These are phyloP conservation scores for Hiodon alosoides DNA, from an alignment of 2,113 vertebrate species.

Conservation along the genomic window DNA sequence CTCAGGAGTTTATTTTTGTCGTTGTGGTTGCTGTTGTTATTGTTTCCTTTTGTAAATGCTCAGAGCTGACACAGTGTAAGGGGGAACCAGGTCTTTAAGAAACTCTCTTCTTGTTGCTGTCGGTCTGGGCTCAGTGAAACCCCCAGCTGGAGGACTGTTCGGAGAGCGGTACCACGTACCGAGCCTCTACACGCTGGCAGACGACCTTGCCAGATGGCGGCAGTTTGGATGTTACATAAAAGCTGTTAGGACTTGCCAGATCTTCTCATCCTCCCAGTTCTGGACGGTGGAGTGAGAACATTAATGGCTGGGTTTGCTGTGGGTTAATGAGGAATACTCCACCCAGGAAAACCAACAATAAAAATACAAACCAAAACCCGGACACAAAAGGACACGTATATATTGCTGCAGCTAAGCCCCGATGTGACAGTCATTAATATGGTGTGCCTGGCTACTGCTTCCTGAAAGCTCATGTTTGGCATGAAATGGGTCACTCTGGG, in stretches of 20 bases:
- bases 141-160: background rate
- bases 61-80: background rate
- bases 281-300: background rate
- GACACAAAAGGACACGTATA: too few species aligned
- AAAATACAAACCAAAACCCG: too few species aligned
- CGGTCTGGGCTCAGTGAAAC: background rate
- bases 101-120: background rate
- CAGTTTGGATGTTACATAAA: constrained; percentile 26
- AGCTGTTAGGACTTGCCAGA: constrained; percentile 14
- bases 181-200: constrained; percentile 12
- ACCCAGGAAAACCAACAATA: background rate
- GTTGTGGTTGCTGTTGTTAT: background rate
- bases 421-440: too few species aligned
- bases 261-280: background rate
- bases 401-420: too few species aligned
- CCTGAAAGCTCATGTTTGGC: too few species aligned
- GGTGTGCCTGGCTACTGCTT: too few species aligned
- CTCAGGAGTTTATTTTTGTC: too few species aligned
- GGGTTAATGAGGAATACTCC: background rate
- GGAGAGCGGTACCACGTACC: background rate
- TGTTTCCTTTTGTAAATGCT: background rate
- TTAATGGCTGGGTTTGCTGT: background rate
- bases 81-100: background rate
- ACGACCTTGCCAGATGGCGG: constrained; percentile 9
- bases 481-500: too few species aligned